Evolutionary conservation across 2,113 vertebrate species (phyloP).

Genomic region (Mastomys coucha): DNA sequence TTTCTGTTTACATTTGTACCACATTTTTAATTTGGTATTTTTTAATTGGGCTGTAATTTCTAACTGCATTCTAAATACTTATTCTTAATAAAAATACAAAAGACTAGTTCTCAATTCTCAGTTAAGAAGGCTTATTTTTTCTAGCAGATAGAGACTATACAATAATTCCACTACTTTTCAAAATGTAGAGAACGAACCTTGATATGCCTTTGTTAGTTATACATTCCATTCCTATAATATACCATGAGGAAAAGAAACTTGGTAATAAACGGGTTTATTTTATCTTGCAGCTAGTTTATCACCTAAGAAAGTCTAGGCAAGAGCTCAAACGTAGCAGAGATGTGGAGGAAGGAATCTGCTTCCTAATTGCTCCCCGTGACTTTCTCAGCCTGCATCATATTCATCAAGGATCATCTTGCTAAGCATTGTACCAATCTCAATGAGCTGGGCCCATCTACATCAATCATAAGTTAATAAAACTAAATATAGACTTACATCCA

Average conservation of each 20-base stretch:
- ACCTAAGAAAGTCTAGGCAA: neutral
- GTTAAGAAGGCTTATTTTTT: neutral
- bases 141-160: neutral
- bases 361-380: neutral
- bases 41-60: too few relatives aligned
- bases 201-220: neutral
- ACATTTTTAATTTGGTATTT: too few relatives aligned
- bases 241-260: neutral
- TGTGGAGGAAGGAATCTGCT: too few relatives aligned
- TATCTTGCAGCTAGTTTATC: neutral
- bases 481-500: neutral
- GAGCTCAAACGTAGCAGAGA: neutral
- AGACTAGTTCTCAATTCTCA: neutral
- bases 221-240: neutral
- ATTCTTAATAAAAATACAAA: neutral
- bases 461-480: neutral
- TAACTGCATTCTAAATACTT: neutral
- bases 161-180: neutral
- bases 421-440: neutral
- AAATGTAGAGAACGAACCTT: neutral
- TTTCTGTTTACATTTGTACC: too few relatives aligned
- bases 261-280: neutral
- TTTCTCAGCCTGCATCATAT: neutral
- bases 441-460: neutral
- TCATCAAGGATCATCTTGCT: neutral